These are phyloP conservation scores for Eutolmus rufibarbis DNA, from an alignment of 2,888 invertebrate genomes.

Conservation along the genomic window DNA sequence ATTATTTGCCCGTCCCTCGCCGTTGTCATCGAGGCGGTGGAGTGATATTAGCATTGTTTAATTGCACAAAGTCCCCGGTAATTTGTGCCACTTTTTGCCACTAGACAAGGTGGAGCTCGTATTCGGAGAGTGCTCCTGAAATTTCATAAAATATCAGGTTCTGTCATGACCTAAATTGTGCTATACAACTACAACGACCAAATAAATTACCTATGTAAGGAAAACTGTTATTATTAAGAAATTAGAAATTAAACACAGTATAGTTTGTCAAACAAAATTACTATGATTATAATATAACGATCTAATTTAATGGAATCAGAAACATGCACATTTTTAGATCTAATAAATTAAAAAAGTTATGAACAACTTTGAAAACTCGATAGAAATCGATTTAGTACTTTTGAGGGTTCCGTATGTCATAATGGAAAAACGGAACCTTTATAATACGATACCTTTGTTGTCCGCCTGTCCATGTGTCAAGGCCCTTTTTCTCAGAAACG, in stretches of 20 bases:
- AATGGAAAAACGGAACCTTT: too few species aligned
- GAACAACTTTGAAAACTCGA: too few species aligned
- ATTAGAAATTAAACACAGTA: neutral
- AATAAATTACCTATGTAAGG: neutral
- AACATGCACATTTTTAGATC: neutral
- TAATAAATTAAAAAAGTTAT: neutral
- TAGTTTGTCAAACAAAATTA: neutral
- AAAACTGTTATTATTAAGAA: neutral
- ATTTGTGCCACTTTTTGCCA: neutral
- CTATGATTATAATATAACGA: neutral
- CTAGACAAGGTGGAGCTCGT: neutral
- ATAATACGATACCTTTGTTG: too few species aligned
- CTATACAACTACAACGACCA: too few species aligned
- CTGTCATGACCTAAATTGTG: neutral
- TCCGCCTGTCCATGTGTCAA: too few species aligned
- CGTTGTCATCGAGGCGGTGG: neutral
- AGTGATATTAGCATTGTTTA: neutral
- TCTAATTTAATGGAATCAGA: neutral
- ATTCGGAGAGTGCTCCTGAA: neutral
- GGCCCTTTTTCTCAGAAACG: too few species aligned
- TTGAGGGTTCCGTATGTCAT: too few species aligned
- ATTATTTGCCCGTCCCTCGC: constrained; percentile 15
- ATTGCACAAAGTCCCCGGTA: neutral
- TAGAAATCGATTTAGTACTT: too few species aligned
- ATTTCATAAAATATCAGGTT: neutral